A percentile compares a stretch with the other conserved stretches of the same genome.
Evolutionary conservation across 2,113 vertebrate genomes (phyloP).

Genomic region (Oryzias curvinotus): DNA sequence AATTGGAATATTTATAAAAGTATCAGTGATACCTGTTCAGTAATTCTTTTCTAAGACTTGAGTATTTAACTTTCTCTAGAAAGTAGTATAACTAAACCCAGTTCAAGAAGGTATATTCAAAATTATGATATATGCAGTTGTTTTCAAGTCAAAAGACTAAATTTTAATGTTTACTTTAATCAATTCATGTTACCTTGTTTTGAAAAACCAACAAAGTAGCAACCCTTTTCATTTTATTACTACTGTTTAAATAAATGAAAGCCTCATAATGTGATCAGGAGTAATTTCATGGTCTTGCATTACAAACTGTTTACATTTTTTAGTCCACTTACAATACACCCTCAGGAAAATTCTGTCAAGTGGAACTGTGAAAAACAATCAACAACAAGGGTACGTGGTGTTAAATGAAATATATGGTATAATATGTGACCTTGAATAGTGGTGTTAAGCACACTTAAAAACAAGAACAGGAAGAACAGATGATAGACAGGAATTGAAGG

Average conservation of each 20-base stretch:
- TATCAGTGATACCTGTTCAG: too few relatives aligned
- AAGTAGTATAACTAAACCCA: too few relatives aligned
- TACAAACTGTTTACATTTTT: slow-evolving; percentile 43
- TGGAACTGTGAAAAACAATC: slow-evolving; percentile 42
- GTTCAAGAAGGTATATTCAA: too few relatives aligned
- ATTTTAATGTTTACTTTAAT: too few relatives aligned
- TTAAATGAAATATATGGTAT: slow-evolving; percentile 38
- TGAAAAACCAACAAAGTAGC: background rate
- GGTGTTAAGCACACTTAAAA: slow-evolving; percentile 25
- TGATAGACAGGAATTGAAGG: slow-evolving; percentile 39
- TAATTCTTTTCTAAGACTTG: too few relatives aligned
- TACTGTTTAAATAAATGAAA: background rate
- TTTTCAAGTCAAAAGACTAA: too few relatives aligned
- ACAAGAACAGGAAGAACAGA: slow-evolving; percentile 56
- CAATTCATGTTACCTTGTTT: too few relatives aligned
- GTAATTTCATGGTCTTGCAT: slow-evolving; percentile 25
- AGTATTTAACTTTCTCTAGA: too few relatives aligned
- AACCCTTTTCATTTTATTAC: background rate
- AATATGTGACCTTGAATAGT: slow-evolving; percentile 59
- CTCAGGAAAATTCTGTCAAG: slow-evolving; percentile 27
- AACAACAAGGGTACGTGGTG: slow-evolving; percentile 13
- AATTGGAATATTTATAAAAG: too few relatives aligned
- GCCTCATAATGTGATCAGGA: slow-evolving; percentile 22
- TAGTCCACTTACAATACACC: slow-evolving; percentile 34
- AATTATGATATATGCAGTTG: too few relatives aligned